Percentiles rank a stretch among this genome's conserved stretches.
Conservation (phyloP, 1,140 invertebrate genomes). For the Sycophila sp. region DNA sequence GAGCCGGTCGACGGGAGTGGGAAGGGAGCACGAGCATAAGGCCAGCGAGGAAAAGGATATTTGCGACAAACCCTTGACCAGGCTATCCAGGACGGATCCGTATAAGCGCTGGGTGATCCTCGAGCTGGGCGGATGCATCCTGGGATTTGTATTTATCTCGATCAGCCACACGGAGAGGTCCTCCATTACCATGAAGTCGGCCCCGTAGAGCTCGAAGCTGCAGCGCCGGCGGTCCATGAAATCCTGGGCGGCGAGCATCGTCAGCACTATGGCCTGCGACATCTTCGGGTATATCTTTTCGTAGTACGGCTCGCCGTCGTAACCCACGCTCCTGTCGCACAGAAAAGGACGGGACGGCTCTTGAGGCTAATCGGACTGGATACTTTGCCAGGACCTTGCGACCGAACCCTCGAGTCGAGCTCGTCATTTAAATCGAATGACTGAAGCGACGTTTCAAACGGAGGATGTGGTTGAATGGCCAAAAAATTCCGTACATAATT, state of each 20-base stretch:
- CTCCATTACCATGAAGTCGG: slow-evolving; percentile 90
- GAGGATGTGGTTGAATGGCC: too few species aligned
- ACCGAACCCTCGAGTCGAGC: too few species aligned
- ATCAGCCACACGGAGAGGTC: slow-evolving; percentile 90
- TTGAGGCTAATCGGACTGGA: too few species aligned
- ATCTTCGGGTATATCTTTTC: slow-evolving; percentile 86
- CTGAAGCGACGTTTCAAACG: too few species aligned
- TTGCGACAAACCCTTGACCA: slow-evolving; percentile 79
- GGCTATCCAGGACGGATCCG: slow-evolving; percentile 82
- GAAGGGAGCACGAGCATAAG: too few species aligned
- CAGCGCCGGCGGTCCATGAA: slow-evolving; percentile 79
- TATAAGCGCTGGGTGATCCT: slow-evolving; percentile 85
- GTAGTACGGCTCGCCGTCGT: slow-evolving; percentile 68
- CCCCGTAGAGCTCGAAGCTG: slow-evolving; percentile 91
- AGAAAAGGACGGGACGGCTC: too few species aligned
- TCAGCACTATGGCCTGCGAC: slow-evolving; percentile 82
- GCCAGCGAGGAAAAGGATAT: slow-evolving; percentile 15
- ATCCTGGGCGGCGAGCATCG: slow-evolving; percentile 82
- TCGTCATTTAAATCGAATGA: too few species aligned
- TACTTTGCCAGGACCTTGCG: too few species aligned
- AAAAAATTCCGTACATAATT: too few species aligned
- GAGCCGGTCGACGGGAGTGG: too few species aligned
- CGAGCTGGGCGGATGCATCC: slow-evolving; percentile 81
- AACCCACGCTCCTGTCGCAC: slow-evolving; percentile 42
- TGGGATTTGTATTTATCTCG: slow-evolving; percentile 92